Evolutionary conservation across 92 coral and sea anemone species (phyloP).

Genomic region (Galaxea fascicularis): DNA sequence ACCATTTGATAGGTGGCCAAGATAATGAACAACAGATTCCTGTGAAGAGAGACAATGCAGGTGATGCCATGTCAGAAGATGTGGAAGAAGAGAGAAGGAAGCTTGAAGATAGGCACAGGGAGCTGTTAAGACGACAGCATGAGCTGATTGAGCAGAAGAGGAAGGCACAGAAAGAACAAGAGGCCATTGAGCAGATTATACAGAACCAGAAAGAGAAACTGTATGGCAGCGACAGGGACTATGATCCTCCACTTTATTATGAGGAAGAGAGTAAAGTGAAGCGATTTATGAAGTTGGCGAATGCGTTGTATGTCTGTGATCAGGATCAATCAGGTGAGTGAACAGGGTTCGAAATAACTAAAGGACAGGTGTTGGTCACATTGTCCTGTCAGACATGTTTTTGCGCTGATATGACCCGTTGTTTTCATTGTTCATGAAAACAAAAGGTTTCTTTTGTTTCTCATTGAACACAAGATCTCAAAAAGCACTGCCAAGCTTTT

Average conservation of each 20-base stretch:
- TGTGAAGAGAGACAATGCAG: not conserved
- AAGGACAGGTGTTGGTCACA: no score
- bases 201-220: slow-evolving; percentile 52
- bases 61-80: slow-evolving; percentile 24
- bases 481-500: no score
- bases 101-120: slow-evolving; percentile 56
- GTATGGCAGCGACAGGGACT: slow-evolving; percentile 22
- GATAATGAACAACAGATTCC: not conserved
- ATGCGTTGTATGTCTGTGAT: slow-evolving; percentile 76
- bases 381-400: no score
- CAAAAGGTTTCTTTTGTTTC: no score
- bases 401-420: no score
- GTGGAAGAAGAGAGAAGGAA: slow-evolving; percentile 37
- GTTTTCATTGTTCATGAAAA: no score
- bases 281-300: slow-evolving; percentile 77
- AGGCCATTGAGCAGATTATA: slow-evolving; percentile 63
- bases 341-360: no score
- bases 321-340: slow-evolving; percentile 53
- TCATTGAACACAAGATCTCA: no score
- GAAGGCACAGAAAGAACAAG: slow-evolving; percentile 73
- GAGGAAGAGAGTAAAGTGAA: slow-evolving; percentile 67
- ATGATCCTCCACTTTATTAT: slow-evolving; percentile 14
- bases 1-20: no score
- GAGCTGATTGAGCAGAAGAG: slow-evolving; percentile 73
- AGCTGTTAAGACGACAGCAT: slow-evolving; percentile 59